Conservation (phyloP, 2,113 vertebrate genomes). For the Fukomys damarensis region DNA sequence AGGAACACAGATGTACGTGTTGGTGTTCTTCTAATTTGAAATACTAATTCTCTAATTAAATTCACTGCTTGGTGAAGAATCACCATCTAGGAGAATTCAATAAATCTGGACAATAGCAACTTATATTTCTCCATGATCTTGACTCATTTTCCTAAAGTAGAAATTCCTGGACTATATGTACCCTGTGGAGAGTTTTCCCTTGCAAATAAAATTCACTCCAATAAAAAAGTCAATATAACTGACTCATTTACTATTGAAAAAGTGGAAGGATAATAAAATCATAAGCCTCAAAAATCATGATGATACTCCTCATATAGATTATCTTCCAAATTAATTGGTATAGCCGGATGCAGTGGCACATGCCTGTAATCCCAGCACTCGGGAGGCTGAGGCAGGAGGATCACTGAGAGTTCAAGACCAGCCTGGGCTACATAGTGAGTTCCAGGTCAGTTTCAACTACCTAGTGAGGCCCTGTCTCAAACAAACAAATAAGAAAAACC, state of each 20-base stretch:
- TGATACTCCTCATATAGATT: not conserved
- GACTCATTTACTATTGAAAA: slow-evolving; percentile 26
- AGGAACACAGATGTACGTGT: not conserved
- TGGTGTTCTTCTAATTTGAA: slow-evolving; percentile 41
- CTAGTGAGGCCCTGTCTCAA: too few relatives aligned
- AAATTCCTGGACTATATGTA: not conserved
- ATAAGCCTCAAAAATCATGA: not conserved
- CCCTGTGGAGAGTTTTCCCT: not conserved
- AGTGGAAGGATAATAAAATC: not conserved
- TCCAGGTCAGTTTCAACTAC: too few relatives aligned
- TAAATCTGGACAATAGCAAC: not conserved
- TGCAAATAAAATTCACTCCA: not conserved
- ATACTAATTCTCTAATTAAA: slow-evolving; percentile 46
- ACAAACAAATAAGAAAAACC: too few relatives aligned
- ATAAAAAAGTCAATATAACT: not conserved
- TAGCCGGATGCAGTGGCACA: too few relatives aligned
- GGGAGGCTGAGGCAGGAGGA: too few relatives aligned
- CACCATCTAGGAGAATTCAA: not conserved
- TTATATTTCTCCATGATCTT: not conserved
- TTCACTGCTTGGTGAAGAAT: not conserved
- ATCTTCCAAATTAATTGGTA: not conserved
- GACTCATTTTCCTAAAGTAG: slow-evolving; percentile 47
- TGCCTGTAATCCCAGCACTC: too few relatives aligned
- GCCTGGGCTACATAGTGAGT: too few relatives aligned
- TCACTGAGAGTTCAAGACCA: too few relatives aligned